Base-by-base conservation (phyloP, 2,113 vertebrate genomes). In the Glareola pratincola region DNA sequence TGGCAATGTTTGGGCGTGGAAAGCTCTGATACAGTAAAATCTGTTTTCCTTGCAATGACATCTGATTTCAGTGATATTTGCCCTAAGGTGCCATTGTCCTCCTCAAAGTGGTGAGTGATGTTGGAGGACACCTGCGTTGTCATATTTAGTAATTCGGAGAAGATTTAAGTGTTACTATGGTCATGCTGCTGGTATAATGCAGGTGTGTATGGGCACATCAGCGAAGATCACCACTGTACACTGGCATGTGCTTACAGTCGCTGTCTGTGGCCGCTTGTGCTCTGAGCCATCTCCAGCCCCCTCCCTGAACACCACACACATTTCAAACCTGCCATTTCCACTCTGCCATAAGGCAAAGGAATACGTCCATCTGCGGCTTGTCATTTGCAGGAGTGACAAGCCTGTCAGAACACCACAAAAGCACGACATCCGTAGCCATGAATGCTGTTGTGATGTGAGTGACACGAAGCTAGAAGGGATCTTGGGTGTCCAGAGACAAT, bases 201-300 rank as follows among this genome's bases (percentile, higher is more conserved):
- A 27, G 6, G 50, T 17, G 47, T 15, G 9, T 8, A 4, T 4
- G 54, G 56, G 54, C 67, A 79, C 60, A 22, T 45, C 22, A 14
- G 43, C 4, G 2, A 41, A 32, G 79, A 8, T 85, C 53, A 50
- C 45, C 27, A 6, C 6, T 6, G 47, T 12, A 17, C 6, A 1
- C 45, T 0, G 1, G 12, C 2, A 2, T 6, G 41, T 1, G 6
- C 51, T 41, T 36, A 2, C 5, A 12, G 24, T 21, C 3, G 0
- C 62, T 75, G 48, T 5, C 47, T 1, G 1, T 34, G 22, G 62
- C 41, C 0, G 1, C 48, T 15, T 47, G 43, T 41, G 37, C 63
- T 51, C n/a, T 20, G 48, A 51, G 43, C 29, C 24, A n/a, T 14
- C 22, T 54, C 41, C 34, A 24, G 8, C 2, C 3, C 21, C 50